These are phyloP conservation scores for Carollia perspicillata DNA, from an alignment of 2,113 vertebrate species.

Conservation along the genomic window DNA sequence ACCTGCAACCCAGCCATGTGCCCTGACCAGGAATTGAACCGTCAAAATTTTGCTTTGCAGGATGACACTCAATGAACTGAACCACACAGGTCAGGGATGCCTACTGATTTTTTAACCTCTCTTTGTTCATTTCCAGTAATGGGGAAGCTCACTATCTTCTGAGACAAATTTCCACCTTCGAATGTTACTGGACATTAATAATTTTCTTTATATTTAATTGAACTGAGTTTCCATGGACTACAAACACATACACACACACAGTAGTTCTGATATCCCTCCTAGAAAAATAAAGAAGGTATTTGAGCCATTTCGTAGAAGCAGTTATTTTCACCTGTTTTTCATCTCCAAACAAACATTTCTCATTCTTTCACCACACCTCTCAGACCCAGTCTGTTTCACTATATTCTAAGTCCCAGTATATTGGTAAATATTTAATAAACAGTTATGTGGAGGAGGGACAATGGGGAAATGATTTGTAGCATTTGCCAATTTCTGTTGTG, in stretches of 20 bases:
- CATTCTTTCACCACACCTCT: not conserved
- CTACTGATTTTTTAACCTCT: not conserved
- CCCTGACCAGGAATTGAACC: too few relatives aligned
- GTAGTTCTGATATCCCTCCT: not conserved
- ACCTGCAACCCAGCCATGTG: too few relatives aligned
- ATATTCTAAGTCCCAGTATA: not conserved
- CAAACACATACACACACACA: not conserved
- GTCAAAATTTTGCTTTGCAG: too few relatives aligned
- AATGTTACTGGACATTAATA: not conserved
- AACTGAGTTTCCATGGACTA: not conserved
- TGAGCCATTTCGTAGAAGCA: not conserved
- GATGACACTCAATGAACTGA: too few relatives aligned
- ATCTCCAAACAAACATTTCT: slow-evolving; percentile 17
- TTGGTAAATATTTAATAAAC: slow-evolving; percentile 5
- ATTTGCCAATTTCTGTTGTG: not conserved
- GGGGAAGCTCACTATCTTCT: not conserved
- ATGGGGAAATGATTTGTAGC: not conserved
- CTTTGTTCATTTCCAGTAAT: not conserved
- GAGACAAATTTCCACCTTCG: not conserved
- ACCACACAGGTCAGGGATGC: too few relatives aligned
- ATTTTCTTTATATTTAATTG: slow-evolving; percentile 5
- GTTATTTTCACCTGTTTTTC: not conserved
- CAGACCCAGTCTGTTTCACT: not conserved
- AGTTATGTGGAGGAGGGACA: not conserved
- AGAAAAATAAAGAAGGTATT: not conserved